Conservation (phyloP, 2,113 vertebrate species). For the Microtus montanus region DNA sequence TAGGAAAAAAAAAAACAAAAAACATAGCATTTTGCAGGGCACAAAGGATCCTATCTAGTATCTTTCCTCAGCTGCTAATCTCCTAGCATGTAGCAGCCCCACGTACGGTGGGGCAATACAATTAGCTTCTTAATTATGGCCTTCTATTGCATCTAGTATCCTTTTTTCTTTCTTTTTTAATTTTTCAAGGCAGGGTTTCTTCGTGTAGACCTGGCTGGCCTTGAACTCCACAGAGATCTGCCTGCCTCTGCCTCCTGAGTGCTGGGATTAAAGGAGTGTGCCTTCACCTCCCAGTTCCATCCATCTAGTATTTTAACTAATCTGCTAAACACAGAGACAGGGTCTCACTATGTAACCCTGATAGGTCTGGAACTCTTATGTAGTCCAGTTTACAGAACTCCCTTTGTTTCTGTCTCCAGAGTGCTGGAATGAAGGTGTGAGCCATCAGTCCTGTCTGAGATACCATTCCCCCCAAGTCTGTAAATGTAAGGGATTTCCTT, state of each 20-base stretch:
- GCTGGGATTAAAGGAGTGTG: background rate
- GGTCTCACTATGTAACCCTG: background rate
- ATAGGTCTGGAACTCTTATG: background rate
- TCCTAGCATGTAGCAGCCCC: background rate
- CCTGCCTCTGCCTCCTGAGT: background rate
- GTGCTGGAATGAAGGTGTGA: background rate
- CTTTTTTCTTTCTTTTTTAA: background rate
- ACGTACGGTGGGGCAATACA: background rate
- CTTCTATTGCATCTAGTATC: background rate
- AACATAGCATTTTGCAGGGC: background rate
- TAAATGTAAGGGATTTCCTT: background rate
- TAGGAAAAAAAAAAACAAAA: background rate
- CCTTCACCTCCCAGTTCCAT: background rate
- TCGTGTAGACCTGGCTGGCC: background rate
- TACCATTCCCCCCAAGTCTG: background rate
- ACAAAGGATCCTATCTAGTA: background rate
- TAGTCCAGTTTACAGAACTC: background rate
- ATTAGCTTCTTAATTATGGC: background rate
- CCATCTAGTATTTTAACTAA: background rate
- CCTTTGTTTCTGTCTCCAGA: background rate
- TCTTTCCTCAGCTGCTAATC: background rate
- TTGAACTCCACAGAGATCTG: background rate
- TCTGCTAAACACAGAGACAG: background rate
- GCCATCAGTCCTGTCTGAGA: background rate
- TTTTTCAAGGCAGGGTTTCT: background rate